Conservation (phyloP, 2,113 vertebrate genomes). For the Microcebus lehilahytsara region DNA sequence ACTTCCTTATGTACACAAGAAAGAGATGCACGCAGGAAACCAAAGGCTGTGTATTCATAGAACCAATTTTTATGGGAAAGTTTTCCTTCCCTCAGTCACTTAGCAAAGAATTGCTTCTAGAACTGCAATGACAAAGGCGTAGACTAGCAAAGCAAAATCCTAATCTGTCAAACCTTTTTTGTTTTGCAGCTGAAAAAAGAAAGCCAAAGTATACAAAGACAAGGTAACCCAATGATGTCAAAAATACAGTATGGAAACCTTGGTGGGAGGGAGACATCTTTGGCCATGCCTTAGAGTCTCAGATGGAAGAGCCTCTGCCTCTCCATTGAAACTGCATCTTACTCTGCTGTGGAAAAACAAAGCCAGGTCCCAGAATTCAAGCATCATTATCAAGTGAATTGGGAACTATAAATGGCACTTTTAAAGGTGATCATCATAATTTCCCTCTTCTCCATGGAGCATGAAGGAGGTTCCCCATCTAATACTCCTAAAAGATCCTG, state of each 20-base stretch:
- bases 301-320: background rate
- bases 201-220: background rate
- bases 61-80: background rate
- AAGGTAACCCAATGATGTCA: too few species aligned
- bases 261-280: background rate
- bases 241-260: background rate
- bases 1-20: accelerated
- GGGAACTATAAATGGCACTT: slow-evolving; percentile 67
- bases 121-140: background rate
- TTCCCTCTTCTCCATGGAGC: slow-evolving; percentile 63
- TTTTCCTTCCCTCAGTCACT: background rate
- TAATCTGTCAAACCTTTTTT: background rate
- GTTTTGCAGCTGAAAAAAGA: background rate
- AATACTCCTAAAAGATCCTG: slow-evolving; percentile 68
- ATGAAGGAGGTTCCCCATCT: slow-evolving; percentile 65
- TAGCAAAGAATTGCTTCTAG: background rate
- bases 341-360: slow-evolving; percentile 38
- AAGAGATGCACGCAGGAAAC: accelerated
- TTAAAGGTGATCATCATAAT: slow-evolving; percentile 75
- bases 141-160: background rate
- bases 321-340: background rate
- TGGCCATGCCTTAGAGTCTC: background rate
- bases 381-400: slow-evolving; percentile 67
- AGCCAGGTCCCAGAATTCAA: slow-evolving; percentile 51
- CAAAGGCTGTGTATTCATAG: background rate